phyloP scores from a whole-genome alignment of 2,113 vertebrate genomes.

The Hippocampus abdominalis region DNA sequence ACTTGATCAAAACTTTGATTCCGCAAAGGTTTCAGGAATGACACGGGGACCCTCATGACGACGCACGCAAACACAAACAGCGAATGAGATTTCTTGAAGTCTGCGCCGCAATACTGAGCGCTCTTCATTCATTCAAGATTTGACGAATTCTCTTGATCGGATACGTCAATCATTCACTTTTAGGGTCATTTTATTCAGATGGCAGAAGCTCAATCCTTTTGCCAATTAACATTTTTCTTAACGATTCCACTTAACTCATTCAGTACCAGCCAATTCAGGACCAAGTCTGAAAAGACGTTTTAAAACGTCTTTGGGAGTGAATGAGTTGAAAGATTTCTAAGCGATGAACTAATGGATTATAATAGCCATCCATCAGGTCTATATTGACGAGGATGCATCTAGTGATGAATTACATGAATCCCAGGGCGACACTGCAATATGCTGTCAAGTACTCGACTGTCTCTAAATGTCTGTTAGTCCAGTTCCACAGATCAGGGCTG shows the following conservation, averaged over 20 bases:
- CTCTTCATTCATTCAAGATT: neutral
- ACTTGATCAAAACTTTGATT: conserved; percentile 52
- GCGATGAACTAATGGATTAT: neutral
- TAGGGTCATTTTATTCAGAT: neutral
- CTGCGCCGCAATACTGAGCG: neutral
- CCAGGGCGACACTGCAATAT: neutral
- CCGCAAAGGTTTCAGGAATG: conserved; percentile 15
- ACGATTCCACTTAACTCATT: neutral
- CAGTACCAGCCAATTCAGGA: too few species aligned
- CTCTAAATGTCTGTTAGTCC: neutral
- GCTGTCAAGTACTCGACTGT: neutral
- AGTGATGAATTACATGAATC: neutral
- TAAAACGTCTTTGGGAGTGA: too few species aligned
- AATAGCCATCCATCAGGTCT: neutral
- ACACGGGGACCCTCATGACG: neutral
- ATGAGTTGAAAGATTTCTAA: neutral
- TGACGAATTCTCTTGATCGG: neutral
- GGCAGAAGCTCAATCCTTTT: neutral
- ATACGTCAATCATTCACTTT: neutral
- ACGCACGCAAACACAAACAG: neutral
- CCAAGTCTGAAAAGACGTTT: too few species aligned
- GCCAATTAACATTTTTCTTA: neutral
- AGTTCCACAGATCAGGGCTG: neutral
- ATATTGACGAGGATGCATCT: neutral
- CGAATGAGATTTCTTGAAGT: neutral